Base-by-base conservation (phyloP, 64 coral and sea anemone genomes). In the Actinia tenebrosa region DNA sequence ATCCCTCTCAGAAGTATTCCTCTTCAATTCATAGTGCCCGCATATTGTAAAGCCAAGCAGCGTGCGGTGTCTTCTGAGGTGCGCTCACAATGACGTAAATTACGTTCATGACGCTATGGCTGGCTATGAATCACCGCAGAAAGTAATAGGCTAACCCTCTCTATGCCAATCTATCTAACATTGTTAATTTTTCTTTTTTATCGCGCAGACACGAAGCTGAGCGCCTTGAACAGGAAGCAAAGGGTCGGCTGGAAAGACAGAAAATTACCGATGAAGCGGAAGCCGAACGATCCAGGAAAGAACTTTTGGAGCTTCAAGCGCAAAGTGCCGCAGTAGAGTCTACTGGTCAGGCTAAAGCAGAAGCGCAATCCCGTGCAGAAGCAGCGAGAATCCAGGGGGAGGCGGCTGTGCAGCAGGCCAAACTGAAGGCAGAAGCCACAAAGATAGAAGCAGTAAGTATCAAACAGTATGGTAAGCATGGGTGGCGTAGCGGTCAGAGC, bases 221-320 rank as follows among this genome's bases (percentile, higher is more conserved):
- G 54, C 90, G 96, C 44, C 84, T 98, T 50, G 96, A 98, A 61
- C 96, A 98, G 83, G 96, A 98, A 87, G 96, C 96, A 22, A 94
- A 94, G 25, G 96, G 96, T 68, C 90, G 96, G 47, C 86, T 98
- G 27, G 96, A 98, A 77, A 89, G 96, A 53, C 96, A 98, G 77
- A 98, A 98, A 80, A 98, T 98, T 46, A 90, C 87, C 75, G 96
- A 98, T 20, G 96, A 98, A 88, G 96, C 96, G 25, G 96, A 98
- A 53, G 96, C 96, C 4, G 96, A 98, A 81, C 87, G 88, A 60
- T 86, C 96, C 0, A 87, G 92, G 37, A 94, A 94, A 77, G 96
- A 98, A 58, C 84, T 98, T 26, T 44, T 98, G 56, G 96, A 95
- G 64, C 88, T 98, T 63, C 96, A 95, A 79, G 96, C 96, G 43